A percentile compares a stretch with the other conserved stretches of the same genome.
Evolutionary conservation across 2,888 invertebrate species (phyloP).

Genomic region (Drosophila mayaguana): DNA sequence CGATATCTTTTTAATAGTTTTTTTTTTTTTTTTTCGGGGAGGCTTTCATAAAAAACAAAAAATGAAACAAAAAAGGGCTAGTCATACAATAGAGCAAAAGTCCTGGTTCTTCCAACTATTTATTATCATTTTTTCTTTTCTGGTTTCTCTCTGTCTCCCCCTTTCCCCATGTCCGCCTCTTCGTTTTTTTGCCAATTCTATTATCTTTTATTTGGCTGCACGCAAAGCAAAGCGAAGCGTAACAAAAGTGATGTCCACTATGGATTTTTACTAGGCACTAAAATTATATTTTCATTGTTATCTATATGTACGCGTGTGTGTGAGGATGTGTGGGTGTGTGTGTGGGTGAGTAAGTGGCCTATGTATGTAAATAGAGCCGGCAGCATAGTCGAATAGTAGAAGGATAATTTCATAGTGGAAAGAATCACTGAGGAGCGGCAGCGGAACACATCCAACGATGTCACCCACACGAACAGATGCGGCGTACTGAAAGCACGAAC

Average conservation of each 20-base stretch:
- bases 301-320: constrained; percentile 29
- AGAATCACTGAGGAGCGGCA: no score
- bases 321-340: constrained; percentile 12
- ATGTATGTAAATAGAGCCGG: constrained; percentile 49
- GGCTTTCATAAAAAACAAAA: constrained; percentile 9
- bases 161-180: neutral
- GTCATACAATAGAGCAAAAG: constrained; percentile 12
- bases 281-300: constrained; percentile 77
- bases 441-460: neutral
- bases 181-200: constrained; percentile 31
- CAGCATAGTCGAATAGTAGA: constrained; percentile 2
- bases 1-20: constrained; percentile 62
- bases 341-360: constrained; percentile 9
- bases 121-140: constrained; percentile 30
- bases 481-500: constrained; percentile 22
- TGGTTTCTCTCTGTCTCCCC: neutral
- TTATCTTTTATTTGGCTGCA: constrained; percentile 54
- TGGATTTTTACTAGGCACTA: constrained; percentile 74
- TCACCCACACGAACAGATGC: constrained; percentile 4
- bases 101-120: constrained; percentile 34
- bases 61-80: constrained; percentile 6
- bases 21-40: constrained; percentile 1
- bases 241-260: constrained; percentile 65
- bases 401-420: neutral
- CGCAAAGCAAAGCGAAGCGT: constrained; percentile 62